phyloP scores from a whole-genome alignment of 2,113 vertebrate genomes.

The Pavo muticus region DNA sequence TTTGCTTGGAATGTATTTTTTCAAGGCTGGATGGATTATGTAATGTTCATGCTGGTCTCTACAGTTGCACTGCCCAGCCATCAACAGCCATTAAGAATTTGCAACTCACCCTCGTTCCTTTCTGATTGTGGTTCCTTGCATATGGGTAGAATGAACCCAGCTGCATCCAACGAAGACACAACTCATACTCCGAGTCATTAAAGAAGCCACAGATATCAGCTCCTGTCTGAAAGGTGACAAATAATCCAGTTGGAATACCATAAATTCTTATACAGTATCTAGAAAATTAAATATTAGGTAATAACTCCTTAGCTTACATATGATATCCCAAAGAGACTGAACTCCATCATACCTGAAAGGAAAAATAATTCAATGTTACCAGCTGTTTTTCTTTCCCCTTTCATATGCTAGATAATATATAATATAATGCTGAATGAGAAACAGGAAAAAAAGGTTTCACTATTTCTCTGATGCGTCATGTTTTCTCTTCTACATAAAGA shows the following conservation, averaged over 20 bases:
- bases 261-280: neutral
- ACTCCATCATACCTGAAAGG: conserved; percentile 93
- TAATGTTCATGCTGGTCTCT: fast-evolving
- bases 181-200: conserved; percentile 76
- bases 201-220: conserved; percentile 97
- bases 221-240: conserved; percentile 82
- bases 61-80: fast-evolving
- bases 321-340: conserved; percentile 93
- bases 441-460: fast-evolving
- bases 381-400: neutral
- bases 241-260: neutral
- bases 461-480: fast-evolving
- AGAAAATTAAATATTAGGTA: neutral
- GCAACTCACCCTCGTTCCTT: conserved; percentile 77
- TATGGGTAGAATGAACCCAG: conserved; percentile 93
- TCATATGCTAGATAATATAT: neutral
- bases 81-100: fast-evolving
- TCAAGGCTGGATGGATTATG: neutral
- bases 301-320: conserved; percentile 83
- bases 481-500: neutral
- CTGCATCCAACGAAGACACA: conserved; percentile 91
- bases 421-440: neutral
- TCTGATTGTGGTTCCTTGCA: conserved; percentile 89
- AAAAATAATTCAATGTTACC: neutral
- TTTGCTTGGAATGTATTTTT: neutral